Evolutionary conservation across 2,113 vertebrate genomes (phyloP).

Genomic region (Amazona vittata): DNA sequence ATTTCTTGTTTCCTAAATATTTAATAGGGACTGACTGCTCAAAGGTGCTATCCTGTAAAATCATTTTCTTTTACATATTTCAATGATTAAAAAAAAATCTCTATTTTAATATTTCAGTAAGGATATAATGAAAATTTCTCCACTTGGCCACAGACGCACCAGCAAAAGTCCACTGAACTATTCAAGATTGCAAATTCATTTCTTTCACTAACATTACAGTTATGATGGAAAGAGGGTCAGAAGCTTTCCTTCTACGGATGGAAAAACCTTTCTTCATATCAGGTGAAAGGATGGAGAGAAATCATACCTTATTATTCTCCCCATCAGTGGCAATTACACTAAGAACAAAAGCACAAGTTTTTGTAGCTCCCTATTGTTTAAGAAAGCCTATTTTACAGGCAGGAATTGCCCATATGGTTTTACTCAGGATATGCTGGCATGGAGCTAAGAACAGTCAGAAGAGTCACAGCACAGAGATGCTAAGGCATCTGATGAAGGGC

Average conservation of each 20-base stretch:
- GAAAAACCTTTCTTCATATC: not conserved
- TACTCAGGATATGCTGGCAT: not conserved
- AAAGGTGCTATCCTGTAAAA: not conserved
- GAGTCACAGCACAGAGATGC: not conserved
- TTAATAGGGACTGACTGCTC: not conserved
- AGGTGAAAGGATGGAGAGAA: not conserved
- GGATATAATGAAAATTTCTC: not conserved
- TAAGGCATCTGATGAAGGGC: not conserved
- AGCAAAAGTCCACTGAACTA: not conserved
- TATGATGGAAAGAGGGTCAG: not conserved
- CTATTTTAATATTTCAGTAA: not conserved
- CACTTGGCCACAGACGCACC: not conserved
- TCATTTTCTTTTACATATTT: not conserved
- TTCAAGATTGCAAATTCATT: not conserved
- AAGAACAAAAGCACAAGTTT: not conserved
- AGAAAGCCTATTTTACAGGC: not conserved
- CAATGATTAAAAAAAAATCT: not conserved
- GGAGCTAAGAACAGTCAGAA: not conserved
- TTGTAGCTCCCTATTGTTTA: not conserved
- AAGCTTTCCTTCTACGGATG: not conserved
- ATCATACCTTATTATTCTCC: not conserved
- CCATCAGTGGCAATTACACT: not conserved
- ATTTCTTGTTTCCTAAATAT: conserved; percentile 28
- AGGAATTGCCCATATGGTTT: not conserved
- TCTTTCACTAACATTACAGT: not conserved